Conservation (phyloP, 2,797 vertebrate species). For the Choloepus didactylus region DNA sequence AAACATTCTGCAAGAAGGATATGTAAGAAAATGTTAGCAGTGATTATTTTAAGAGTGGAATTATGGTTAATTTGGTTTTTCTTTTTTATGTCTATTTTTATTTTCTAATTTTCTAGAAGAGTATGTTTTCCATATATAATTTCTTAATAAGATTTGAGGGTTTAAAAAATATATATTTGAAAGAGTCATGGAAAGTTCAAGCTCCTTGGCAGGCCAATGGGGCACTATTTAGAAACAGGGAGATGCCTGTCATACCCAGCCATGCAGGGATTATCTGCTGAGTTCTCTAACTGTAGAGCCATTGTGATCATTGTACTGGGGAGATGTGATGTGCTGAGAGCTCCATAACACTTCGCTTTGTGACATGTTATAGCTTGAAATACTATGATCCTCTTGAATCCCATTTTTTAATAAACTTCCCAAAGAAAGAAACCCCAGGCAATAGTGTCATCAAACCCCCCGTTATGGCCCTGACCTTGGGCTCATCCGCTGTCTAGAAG, state of each 20-base stretch:
- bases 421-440: neutral
- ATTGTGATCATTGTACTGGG: neutral
- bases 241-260: neutral
- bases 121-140: neutral
- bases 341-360: no score
- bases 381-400: neutral
- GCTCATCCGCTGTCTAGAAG: no score
- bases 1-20: neutral
- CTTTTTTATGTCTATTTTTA: neutral
- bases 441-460: neutral
- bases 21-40: neutral
- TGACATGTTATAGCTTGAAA: no score
- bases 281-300: neutral
- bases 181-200: neutral
- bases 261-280: neutral
- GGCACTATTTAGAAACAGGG: neutral
- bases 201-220: neutral
- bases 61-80: no score
- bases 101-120: conserved; percentile 38
- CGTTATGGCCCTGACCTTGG: neutral
- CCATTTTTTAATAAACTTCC: neutral
- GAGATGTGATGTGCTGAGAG: fast-evolving
- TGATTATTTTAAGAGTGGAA: neutral
- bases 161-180: neutral
- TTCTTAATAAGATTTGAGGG: neutral